These are phyloP conservation scores for Heliconius cydno DNA, from an alignment of 2,888 invertebrate species.

Conservation along the genomic window DNA sequence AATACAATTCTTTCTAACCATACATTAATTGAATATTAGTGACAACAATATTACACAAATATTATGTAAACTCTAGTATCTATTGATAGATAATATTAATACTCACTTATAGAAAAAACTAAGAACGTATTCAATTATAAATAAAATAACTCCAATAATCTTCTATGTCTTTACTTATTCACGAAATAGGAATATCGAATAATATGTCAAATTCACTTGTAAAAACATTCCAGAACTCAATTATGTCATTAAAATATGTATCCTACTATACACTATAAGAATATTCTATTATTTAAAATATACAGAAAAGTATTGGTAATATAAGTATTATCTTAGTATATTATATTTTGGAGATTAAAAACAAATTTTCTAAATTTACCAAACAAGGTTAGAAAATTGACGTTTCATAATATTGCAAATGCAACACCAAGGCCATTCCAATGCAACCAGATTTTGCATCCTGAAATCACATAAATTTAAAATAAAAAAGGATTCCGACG, in stretches of 20 bases:
- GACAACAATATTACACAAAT: background rate
- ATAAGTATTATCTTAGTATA: background rate
- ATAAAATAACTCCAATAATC: constrained; percentile 4
- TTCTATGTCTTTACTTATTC: constrained; percentile 38
- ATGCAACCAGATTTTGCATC: constrained; percentile 20
- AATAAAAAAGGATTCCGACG: background rate
- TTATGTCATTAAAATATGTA: constrained; percentile 5
- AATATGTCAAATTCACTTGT: constrained; percentile 58
- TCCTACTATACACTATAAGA: background rate
- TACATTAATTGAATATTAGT: background rate
- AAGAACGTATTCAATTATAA: background rate
- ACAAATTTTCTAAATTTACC: constrained; percentile 29
- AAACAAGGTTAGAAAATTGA: constrained; percentile 55
- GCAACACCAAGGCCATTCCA: constrained; percentile 28
- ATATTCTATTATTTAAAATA: background rate
- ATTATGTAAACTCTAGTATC: constrained; percentile 67
- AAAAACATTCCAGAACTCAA: constrained; percentile 51
- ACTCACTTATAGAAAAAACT: constrained; percentile 47
- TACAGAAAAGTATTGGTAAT: background rate
- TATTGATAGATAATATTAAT: constrained; percentile 44
- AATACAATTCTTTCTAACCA: background rate
- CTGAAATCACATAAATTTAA: background rate
- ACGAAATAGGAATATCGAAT: constrained; percentile 38
- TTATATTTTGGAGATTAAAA: background rate
- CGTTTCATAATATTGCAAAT: constrained; percentile 42